phyloP scores from a whole-genome alignment of 2,113 vertebrate species.

The Catharus minimus region DNA sequence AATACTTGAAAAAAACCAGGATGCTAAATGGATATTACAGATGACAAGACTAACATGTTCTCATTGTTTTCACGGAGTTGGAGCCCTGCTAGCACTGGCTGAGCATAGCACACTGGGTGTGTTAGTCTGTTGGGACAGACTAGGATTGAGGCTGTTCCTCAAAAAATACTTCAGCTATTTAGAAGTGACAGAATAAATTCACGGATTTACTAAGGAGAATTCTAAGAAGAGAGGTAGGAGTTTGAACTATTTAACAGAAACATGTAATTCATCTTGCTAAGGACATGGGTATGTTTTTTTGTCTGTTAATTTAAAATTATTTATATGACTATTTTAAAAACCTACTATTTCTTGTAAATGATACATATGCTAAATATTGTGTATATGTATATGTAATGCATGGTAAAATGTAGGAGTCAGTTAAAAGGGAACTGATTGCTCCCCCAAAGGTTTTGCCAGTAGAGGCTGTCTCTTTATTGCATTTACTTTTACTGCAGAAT shows the following conservation, averaged over 20 bases:
- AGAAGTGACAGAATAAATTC: background rate
- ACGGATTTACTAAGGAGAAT: background rate
- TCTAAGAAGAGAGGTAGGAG: background rate
- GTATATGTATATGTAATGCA: background rate
- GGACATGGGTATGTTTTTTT: background rate
- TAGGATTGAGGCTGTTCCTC: background rate
- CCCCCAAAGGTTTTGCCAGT: background rate
- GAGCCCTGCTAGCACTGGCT: background rate
- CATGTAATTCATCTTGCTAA: background rate
- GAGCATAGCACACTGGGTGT: background rate
- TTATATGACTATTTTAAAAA: background rate
- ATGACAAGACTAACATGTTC: background rate
- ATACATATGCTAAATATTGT: background rate
- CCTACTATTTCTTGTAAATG: background rate
- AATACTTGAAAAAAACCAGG: background rate
- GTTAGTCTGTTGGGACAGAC: background rate
- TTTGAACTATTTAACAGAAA: background rate
- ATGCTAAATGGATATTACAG: background rate
- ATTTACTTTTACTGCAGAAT: background rate
- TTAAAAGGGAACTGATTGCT: background rate
- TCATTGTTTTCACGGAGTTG: background rate
- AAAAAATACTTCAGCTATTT: background rate
- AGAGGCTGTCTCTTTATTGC: background rate
- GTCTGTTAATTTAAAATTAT: background rate
- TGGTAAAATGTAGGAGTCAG: background rate